Evolutionary conservation across 2,888 invertebrate genomes (phyloP).

Genomic region (Platycnemis pennipes): DNA sequence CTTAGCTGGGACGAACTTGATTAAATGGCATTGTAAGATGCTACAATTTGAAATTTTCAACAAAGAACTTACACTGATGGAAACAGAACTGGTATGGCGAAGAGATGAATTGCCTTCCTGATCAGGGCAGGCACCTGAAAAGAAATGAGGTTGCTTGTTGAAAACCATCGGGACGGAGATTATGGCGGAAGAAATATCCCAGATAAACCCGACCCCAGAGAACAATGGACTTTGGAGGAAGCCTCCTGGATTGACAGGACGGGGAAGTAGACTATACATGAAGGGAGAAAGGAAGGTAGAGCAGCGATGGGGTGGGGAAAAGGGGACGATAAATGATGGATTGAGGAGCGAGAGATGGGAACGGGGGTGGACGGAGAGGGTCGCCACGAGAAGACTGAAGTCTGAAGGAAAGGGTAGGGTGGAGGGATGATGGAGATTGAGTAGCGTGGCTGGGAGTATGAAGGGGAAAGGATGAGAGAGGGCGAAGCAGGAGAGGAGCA

Average conservation of each 20-base stretch:
- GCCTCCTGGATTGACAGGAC: not conserved
- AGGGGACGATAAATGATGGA: not conserved
- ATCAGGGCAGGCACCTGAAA: not conserved
- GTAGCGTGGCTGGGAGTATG: not conserved
- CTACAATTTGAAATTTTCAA: not conserved
- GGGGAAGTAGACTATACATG: not conserved
- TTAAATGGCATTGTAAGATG: too few relatives aligned
- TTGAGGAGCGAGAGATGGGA: not conserved
- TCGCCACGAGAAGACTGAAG: not conserved
- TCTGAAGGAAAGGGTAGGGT: not conserved
- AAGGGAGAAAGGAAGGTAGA: not conserved
- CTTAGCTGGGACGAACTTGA: too few relatives aligned
- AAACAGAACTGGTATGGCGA: not conserved
- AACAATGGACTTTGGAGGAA: slow-evolving; percentile 4
- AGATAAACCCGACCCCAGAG: not conserved
- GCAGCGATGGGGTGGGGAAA: not conserved
- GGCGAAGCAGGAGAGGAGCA: not conserved
- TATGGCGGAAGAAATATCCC: not conserved
- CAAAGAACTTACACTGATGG: not conserved
- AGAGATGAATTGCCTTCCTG: not conserved
- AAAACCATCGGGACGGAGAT: not conserved
- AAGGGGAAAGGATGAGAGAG: not conserved
- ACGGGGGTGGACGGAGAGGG: not conserved
- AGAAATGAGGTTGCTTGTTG: not conserved
- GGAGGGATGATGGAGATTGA: not conserved